Base-by-base conservation (phyloP, 30 jellyfish, hydroid and myxozoan species). In the Pseudorhiza aurosa region DNA sequence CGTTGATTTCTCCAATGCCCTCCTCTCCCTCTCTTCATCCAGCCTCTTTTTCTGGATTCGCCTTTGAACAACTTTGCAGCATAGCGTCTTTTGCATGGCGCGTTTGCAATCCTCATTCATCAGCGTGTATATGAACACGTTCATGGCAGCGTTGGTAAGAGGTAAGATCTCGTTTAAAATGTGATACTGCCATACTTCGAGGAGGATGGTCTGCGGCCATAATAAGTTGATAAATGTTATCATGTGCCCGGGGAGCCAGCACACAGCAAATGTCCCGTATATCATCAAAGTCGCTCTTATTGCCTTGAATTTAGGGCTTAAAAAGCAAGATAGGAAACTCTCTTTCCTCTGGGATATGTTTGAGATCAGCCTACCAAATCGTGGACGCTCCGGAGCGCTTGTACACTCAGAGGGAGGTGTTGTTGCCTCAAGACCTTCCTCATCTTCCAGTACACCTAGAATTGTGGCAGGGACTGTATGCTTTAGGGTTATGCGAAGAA, bases 211-310 rank as follows among this genome's bases (percentile, higher is more conserved):
- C 18, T 56, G 63, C 17, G 87, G 77, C 88, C 77, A 71, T n/a
- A 25, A 47, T 19, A 46, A 58, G 58, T 75, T 27, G 33, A 81
- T 18, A 14, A 55, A 7, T 15, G 80, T 36, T 17, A 88, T 45
- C 27, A 82, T 45, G 31, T 68, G 50, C 2, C 68, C 90, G 12
- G 97, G 97, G 58, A 81, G 33, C 97, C 97, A 88, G 32, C 95
- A 88, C 35, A 74, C 67, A 68, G 73, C 97, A 57, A 80, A 88
- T 17, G 93, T 31, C 1, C 97, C 97, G 67, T 65, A 88, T 3
- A 88, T 55, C 29, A 74, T 58, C 24, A 74, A 60, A 5, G 56
- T 58, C 1, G 18, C 87, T 36, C 87, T 53, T 50, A 57, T 8
- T 0, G 65, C 87, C n/a, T 62, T 37, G 8, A 74, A 67, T 26